Percentiles rank a stretch among this genome's conserved stretches.
Evolutionary conservation across 2,888 invertebrate species (phyloP).

Genomic region (Drosophila formosana): DNA sequence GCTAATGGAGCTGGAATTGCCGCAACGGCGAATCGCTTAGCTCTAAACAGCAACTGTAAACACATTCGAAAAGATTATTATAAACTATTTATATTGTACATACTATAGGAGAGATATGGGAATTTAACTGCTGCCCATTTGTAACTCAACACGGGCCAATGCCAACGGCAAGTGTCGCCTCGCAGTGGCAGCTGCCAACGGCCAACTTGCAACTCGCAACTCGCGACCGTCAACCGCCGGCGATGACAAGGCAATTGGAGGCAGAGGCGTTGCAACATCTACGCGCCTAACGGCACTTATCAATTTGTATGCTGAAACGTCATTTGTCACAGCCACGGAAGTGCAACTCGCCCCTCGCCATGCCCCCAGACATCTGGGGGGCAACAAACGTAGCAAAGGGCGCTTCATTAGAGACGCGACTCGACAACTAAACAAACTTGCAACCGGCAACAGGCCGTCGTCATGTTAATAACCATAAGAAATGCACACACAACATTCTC

Average conservation of each 20-base stretch:
- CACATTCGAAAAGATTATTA: slow-evolving; percentile 2
- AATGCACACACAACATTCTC: slow-evolving; percentile 53
- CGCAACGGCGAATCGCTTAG: slow-evolving; percentile 24
- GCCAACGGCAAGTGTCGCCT: slow-evolving; percentile 56
- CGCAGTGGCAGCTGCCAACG: slow-evolving; percentile 21
- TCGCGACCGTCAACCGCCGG: slow-evolving; percentile 44
- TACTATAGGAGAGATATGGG: slow-evolving; percentile 15
- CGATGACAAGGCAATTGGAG: slow-evolving; percentile 55
- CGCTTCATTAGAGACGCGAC: slow-evolving; percentile 60
- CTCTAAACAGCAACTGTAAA: slow-evolving; percentile 28
- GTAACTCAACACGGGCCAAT: slow-evolving; percentile 41
- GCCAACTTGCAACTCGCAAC: slow-evolving; percentile 27
- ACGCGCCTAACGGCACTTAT: slow-evolving; percentile 70
- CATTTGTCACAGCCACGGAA: slow-evolving; percentile 69
- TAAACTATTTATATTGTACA: background rate
- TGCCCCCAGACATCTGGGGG: background rate
- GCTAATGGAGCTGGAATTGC: slow-evolving; percentile 55
- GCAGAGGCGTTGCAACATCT: slow-evolving; percentile 46
- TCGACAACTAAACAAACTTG: slow-evolving; percentile 16
- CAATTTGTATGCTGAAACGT: slow-evolving; percentile 67
- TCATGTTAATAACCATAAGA: slow-evolving; percentile 68
- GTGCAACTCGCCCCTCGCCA: slow-evolving; percentile 11
- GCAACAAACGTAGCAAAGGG: slow-evolving; percentile 38
- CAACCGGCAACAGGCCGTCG: slow-evolving; percentile 38
- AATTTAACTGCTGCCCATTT: slow-evolving; percentile 48